Conservation (phyloP, 2,888 invertebrate genomes). For the Axea sp. region DNA sequence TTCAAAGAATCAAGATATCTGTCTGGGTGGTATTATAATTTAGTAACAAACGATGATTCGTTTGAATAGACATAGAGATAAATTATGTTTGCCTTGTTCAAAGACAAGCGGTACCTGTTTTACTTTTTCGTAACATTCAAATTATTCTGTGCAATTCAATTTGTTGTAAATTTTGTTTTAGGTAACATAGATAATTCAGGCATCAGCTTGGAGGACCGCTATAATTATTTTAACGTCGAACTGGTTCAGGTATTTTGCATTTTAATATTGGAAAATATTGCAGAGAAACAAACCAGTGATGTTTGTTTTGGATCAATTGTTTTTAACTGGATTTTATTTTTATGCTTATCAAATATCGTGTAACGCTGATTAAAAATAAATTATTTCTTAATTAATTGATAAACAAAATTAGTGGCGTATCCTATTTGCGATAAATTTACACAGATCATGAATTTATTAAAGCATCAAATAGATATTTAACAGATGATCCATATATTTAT, state of each 20-base stretch:
- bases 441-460: no score
- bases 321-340: no score
- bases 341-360: no score
- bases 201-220: constrained; percentile 70
- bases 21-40: constrained; percentile 36
- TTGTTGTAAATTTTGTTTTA: constrained; percentile 37
- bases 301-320: no score
- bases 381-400: no score
- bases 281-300: no score
- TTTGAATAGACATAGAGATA: constrained; percentile 14
- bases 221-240: constrained; percentile 82
- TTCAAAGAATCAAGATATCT: constrained; percentile 22
- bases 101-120: background rate
- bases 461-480: no score
- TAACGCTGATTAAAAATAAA: no score
- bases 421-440: no score
- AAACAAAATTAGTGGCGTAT: no score
- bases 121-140: background rate
- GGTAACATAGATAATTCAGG: constrained; percentile 17
- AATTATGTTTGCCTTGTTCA: constrained; percentile 3
- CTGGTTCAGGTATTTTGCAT: constrained; percentile 79
- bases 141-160: no score
- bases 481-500: no score
- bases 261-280: background rate
- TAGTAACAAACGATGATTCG: constrained; percentile 16